Percentiles rank a stretch among this genome's conserved stretches.
Evolutionary conservation across 2,888 invertebrate species (phyloP).

Genomic region (Scelioninae gen. 2): DNA sequence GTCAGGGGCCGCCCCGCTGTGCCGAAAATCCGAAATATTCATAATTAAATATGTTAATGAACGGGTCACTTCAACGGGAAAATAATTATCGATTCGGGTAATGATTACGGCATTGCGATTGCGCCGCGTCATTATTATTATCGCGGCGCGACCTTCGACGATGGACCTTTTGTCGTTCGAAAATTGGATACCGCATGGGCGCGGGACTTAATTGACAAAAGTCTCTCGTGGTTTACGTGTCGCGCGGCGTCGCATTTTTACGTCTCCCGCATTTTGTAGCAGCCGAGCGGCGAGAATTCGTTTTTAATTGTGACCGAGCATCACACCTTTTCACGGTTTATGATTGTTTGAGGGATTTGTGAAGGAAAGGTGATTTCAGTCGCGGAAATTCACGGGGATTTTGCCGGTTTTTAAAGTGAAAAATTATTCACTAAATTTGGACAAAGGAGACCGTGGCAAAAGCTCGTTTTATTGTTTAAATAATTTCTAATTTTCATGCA

Average conservation of each 20-base stretch:
- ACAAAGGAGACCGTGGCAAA: not conserved
- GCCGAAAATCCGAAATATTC: slow-evolving; percentile 74
- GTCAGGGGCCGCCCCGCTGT: slow-evolving; percentile 68
- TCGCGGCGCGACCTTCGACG: slow-evolving; percentile 48
- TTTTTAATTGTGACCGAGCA: slow-evolving; percentile 45
- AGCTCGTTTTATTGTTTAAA: too few relatives aligned
- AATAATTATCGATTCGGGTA: slow-evolving; percentile 74
- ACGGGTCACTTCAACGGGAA: slow-evolving; percentile 71
- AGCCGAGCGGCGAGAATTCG: slow-evolving; percentile 34
- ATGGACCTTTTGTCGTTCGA: slow-evolving; percentile 43
- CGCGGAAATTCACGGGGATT: slow-evolving; percentile 27
- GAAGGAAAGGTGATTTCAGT: slow-evolving; percentile 39
- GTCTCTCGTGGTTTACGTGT: slow-evolving; percentile 51
- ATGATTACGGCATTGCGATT: slow-evolving; percentile 63
- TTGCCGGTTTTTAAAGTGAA: slow-evolving; percentile 8
- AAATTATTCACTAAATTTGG: slow-evolving; percentile 12
- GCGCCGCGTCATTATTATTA: slow-evolving; percentile 32
- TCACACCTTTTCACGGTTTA: slow-evolving; percentile 44
- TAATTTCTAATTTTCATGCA: too few relatives aligned
- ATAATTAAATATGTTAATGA: slow-evolving; percentile 75
- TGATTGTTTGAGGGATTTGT: slow-evolving; percentile 46
- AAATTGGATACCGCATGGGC: slow-evolving; percentile 56
- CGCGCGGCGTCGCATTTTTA: slow-evolving; percentile 54
- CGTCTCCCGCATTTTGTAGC: slow-evolving; percentile 22
- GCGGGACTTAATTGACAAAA: slow-evolving; percentile 57